A percentile compares a stretch with the other conserved stretches of the same genome.
These are phyloP conservation scores for Aphaenogaster floridana DNA, from an alignment of 1,140 invertebrate species.

Conservation along the genomic window DNA sequence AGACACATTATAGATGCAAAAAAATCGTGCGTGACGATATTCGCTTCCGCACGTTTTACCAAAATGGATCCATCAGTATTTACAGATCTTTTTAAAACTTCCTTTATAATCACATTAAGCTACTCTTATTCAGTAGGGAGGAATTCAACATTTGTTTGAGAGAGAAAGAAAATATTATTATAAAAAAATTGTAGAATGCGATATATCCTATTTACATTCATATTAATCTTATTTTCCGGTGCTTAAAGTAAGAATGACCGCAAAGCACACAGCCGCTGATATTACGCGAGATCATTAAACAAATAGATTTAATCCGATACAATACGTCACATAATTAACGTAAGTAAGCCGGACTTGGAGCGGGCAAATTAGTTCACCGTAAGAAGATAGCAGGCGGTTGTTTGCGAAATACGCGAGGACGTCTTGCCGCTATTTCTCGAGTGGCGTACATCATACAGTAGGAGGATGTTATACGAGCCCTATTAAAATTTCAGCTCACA, in stretches of 20 bases:
- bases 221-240: background rate
- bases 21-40: background rate
- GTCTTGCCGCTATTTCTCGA: slow-evolving; percentile 42
- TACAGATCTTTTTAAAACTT: background rate
- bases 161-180: background rate
- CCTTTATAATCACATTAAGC: background rate
- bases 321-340: slow-evolving; percentile 19
- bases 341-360: background rate
- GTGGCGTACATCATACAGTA: background rate
- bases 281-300: background rate
- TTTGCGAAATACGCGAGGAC: slow-evolving; percentile 11
- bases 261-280: background rate
- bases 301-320: slow-evolving; percentile 25
- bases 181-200: background rate
- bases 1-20: slow-evolving; percentile 9
- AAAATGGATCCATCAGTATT: background rate
- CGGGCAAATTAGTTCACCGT: slow-evolving; percentile 23
- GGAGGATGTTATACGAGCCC: slow-evolving; percentile 43
- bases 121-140: background rate
- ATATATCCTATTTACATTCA: background rate
- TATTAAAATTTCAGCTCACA: slow-evolving; percentile 62
- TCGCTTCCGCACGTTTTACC: background rate
- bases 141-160: background rate
- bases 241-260: background rate
- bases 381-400: slow-evolving; percentile 40